A percentile compares a stretch with the other conserved stretches of the same genome.
These are phyloP conservation scores for Acanthosepion esculentum DNA, from an alignment of 2,888 invertebrate species.

Conservation along the genomic window DNA sequence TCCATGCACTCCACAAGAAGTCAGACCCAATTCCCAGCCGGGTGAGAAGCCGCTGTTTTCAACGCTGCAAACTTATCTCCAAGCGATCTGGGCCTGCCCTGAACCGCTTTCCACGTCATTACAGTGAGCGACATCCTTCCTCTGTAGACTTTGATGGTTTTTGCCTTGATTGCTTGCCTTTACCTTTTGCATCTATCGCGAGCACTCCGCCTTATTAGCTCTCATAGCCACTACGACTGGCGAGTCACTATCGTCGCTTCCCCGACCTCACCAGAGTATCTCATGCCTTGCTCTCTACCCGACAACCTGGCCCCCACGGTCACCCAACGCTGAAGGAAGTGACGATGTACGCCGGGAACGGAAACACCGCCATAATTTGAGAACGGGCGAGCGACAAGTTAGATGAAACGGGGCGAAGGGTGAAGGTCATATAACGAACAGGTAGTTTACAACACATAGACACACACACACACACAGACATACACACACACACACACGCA, in stretches of 20 bases:
- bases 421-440: conserved; percentile 18
- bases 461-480: too few relatives aligned
- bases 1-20: background rate
- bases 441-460: background rate
- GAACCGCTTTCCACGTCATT: background rate
- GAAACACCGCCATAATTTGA: background rate
- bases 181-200: conserved; percentile 33
- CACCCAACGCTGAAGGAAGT: background rate
- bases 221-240: background rate
- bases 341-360: conserved; percentile 5
- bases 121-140: background rate
- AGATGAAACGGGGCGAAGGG: background rate
- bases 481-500: too few relatives aligned
- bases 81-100: background rate
- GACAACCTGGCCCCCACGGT: background rate
- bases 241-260: background rate
- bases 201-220: background rate
- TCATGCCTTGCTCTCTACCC: background rate
- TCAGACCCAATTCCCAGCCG: background rate
- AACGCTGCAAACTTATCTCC: background rate
- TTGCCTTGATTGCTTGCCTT: background rate
- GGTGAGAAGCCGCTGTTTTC: background rate
- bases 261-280: background rate
- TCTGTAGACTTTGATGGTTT: conserved; percentile 25
- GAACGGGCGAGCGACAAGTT: background rate